phyloP scores from a whole-genome alignment of 2,797 vertebrate genomes.

The Galaxias olidus region DNA sequence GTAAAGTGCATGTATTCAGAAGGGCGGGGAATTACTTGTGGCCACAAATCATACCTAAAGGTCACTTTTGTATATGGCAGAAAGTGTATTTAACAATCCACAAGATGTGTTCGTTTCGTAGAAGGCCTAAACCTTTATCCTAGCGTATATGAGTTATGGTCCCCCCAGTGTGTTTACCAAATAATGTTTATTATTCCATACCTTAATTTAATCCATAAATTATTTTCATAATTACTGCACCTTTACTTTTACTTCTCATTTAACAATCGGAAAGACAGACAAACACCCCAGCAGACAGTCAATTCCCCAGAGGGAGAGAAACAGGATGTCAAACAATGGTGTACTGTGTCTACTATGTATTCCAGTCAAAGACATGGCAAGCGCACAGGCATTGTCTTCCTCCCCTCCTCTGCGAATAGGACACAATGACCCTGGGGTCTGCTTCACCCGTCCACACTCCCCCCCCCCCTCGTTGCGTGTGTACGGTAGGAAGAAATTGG shows the following conservation, averaged over 20 bases:
- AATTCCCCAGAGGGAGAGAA: slow-evolving; percentile 17
- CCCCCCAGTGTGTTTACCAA: background rate
- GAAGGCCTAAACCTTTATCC: slow-evolving; percentile 1
- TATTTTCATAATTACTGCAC: slow-evolving; percentile 6
- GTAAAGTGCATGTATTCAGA: slow-evolving; percentile 8
- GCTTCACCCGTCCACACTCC: slow-evolving; percentile 28
- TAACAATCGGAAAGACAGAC: background rate
- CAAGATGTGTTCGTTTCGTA: slow-evolving; percentile 2
- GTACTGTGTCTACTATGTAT: slow-evolving; percentile 52
- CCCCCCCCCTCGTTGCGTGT: slow-evolving; percentile 29
- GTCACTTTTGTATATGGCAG: slow-evolving; percentile 40
- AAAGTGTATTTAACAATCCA: slow-evolving; percentile 14
- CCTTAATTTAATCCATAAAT: slow-evolving; percentile 4
- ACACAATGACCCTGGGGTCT: slow-evolving; percentile 36
- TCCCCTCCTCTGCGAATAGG: slow-evolving; percentile 49
- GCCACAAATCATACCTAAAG: slow-evolving; percentile 38
- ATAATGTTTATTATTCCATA: background rate
- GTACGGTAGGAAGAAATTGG: slow-evolving; percentile 43
- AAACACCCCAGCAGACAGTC: slow-evolving; percentile 4
- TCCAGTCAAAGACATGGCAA: slow-evolving; percentile 47
- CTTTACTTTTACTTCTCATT: slow-evolving; percentile 27
- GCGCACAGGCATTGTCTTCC: slow-evolving; percentile 54
- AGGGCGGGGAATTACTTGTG: background rate
- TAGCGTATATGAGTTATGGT: background rate
- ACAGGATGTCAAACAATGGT: slow-evolving; percentile 55